Evolutionary conservation across 1,140 invertebrate species (phyloP), one percentile per base, ranked within the genome.

Genomic region (Drosophila kepulauana): DNA sequence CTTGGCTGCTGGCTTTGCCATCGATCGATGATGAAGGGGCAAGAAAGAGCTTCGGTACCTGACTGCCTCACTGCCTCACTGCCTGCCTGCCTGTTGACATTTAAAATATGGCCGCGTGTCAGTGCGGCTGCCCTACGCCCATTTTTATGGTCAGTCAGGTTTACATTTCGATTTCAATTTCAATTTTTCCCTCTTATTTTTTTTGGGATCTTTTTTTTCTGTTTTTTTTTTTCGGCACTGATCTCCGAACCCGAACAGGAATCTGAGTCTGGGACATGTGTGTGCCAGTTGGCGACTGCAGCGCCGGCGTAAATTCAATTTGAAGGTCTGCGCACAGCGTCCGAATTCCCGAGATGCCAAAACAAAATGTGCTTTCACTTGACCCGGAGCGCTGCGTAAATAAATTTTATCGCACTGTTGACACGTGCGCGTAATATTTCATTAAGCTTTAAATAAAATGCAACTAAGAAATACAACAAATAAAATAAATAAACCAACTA

Each of bases 21-120:
- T 30, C 28, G 28, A 57, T 38, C 54, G 54, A 57, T 57, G 54
- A 57, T 25, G 0, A 30, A 11, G 6, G 20, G 10, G 48, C 3
- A 11, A 51, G 16, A 16, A 25, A 25, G 20, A 25, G 20, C 3
- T 2, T 25, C 3, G 20, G 48, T 10, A 3, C 20, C 11, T 52
- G 49, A 25, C 58, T 70, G 62, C 58, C 85, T 81, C 20, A 16
- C 16, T 16, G 16, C 16, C 16, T 16, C 16, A 25, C 20, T 33
- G 49, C 49, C 58, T 70, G 49, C 49, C 58, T 70, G 62, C 58
- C 85, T 81, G 85, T 91, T 88, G 81, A 82, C 85, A 91, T 91
- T 91, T 92, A 91, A 92, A 86, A 92, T 92, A 92, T 92, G 90
- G 87, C 84, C 85, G 74, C 72, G 78, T 92, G 91, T 92, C 91